A percentile compares a stretch with the other conserved stretches of the same genome.
phyloP scores from a whole-genome alignment of 2,797 vertebrate genomes.

The Hypotaenidia okinawae region DNA sequence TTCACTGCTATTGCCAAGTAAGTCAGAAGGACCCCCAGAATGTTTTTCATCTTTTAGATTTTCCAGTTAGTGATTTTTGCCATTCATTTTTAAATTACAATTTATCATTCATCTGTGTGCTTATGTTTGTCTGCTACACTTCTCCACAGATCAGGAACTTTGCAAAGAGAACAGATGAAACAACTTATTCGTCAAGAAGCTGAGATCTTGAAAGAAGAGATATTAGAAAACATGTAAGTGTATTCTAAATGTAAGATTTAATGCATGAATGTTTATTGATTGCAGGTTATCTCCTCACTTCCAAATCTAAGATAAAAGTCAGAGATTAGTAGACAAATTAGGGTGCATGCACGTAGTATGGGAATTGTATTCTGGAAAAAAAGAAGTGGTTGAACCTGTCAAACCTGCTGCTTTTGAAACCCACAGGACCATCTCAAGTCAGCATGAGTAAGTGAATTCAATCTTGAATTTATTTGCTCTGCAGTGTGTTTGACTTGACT shows the following conservation, averaged over 20 bases:
- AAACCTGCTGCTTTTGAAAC: not conserved
- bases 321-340: not conserved
- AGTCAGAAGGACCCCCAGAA: not conserved
- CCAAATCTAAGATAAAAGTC: not conserved
- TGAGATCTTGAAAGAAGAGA: not conserved
- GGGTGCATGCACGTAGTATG: fast-evolving
- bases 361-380: not conserved
- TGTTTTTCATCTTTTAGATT: not conserved
- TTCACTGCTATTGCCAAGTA: not conserved
- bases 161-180: not conserved
- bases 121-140: not conserved
- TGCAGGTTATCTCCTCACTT: not conserved
- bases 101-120: not conserved
- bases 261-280: not conserved
- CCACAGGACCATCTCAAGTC: not conserved
- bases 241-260: not conserved
- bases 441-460: not conserved
- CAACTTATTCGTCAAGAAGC: not conserved
- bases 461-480: not conserved
- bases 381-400: not conserved
- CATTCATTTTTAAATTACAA: not conserved
- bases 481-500: not conserved
- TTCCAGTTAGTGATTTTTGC: not conserved
- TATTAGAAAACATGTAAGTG: not conserved
- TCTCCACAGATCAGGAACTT: not conserved